A percentile compares a stretch with the other conserved stretches of the same genome.
These are phyloP conservation scores for Listronotus bonariensis DNA, from an alignment of 1,140 invertebrate species.

Conservation along the genomic window DNA sequence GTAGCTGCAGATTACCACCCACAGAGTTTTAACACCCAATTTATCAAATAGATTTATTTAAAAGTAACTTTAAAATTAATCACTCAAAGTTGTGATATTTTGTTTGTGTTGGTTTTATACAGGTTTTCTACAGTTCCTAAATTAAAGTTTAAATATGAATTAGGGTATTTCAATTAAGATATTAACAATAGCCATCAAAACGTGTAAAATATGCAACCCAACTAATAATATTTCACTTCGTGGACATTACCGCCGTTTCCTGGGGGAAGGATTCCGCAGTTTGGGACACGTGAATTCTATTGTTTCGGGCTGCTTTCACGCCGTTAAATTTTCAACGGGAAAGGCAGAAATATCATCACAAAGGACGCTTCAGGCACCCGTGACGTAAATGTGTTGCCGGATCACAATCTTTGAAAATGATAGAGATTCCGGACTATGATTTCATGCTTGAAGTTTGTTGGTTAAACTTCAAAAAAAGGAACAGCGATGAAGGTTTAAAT, in stretches of 20 bases:
- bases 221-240: slow-evolving; percentile 21
- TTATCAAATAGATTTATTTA: too few species aligned
- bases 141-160: too few species aligned
- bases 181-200: too few species aligned
- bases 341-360: slow-evolving; percentile 20
- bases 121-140: too few species aligned
- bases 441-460: background rate
- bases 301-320: slow-evolving; percentile 30
- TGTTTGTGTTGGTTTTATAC: too few species aligned
- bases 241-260: slow-evolving; percentile 19
- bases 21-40: too few species aligned
- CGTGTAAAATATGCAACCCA: background rate
- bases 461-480: background rate
- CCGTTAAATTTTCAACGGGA: slow-evolving; percentile 32
- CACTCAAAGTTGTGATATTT: too few species aligned
- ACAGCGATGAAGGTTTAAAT: background rate
- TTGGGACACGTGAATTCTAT: slow-evolving; percentile 30
- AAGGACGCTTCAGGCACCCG: slow-evolving; percentile 11
- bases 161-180: too few species aligned
- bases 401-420: slow-evolving; percentile 25
- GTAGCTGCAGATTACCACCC: too few species aligned
- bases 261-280: slow-evolving; percentile 17
- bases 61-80: too few species aligned
- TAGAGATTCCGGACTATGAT: slow-evolving; percentile 1
- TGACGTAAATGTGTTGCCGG: slow-evolving; percentile 24